Evolutionary conservation across 1,140 invertebrate species (phyloP), one percentile per base, ranked within the genome.

Genomic region (Mya arenaria): DNA sequence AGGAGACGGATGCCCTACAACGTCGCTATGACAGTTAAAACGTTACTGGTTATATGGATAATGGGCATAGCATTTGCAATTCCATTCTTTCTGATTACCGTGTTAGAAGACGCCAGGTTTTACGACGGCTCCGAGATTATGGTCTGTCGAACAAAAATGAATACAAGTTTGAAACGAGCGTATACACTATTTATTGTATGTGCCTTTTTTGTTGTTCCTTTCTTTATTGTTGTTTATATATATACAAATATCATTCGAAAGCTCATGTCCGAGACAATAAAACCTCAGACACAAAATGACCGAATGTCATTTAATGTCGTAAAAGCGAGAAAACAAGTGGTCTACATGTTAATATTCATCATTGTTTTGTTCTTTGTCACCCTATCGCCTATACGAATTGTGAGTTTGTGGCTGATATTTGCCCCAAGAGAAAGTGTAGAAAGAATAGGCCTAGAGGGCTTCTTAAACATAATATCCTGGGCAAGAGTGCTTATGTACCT

Each of bases 321-420:
- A n/a, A 56, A 56, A 28, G 55, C 65, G 5, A 5, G 60, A 28
- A 63, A 10, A 36, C 94, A 95, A 89, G 94, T 95, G 30, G 96
- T 98, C 13, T 89, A 97, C 30, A 98, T 98, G 97, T 92, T 98
- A 15, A 96, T 95, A 6, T 96, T 97, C 1, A 97, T 98, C 0
- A 97, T 98, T 0, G 88, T 96, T 23, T 96, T 96, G 19, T 98
- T 98, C 91, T 98, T 98, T 91, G 92, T 97, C 41, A 98, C 97
- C 89, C 93, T 98, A 30, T 91, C 98, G 52, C 97, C 97, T 6
- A 97, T 98, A 89, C 94, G 96, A 58, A 95, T 97, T 4, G 93
- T 98, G 28, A 97, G 96, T 0, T 92, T 98, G 48, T 86, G 83
- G 83, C 41, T 58, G 6, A 55, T 84, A 13, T 86, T 97, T n/a